Conservation (phyloP, 37 sponge, comb jelly and placozoan species). For the Spongia lamella region DNA sequence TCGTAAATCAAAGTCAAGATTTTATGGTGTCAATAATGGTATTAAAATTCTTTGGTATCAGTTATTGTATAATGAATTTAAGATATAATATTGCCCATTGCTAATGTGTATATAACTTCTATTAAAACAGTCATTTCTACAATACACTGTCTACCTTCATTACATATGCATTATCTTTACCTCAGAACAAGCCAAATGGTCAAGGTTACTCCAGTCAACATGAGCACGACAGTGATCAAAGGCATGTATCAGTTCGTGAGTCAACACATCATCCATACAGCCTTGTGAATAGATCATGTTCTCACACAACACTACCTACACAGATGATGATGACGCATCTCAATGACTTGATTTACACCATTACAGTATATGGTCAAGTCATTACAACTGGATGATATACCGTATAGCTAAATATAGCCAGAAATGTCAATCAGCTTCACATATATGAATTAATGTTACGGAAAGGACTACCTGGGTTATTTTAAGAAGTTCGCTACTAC, state of each 20-base stretch:
- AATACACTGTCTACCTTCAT: no score
- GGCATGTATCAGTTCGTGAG: constrained; percentile 92
- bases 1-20: no score
- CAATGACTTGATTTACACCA: not conserved
- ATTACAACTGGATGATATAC: not conserved
- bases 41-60: no score
- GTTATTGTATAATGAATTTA: no score
- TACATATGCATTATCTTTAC: no score
- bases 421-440: not conserved
- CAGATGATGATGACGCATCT: not conserved
- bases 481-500: no score
- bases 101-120: no score
- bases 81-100: no score
- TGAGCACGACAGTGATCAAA: constrained; percentile 82
- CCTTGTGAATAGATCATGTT: constrained; percentile 84
- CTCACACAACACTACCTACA: constrained; percentile 88
- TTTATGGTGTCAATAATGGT: no score
- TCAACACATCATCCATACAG: constrained; percentile 78
- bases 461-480: no score
- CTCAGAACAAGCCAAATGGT: constrained; percentile 92
- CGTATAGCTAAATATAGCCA: not conserved
- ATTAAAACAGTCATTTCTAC: no score
- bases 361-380: not conserved
- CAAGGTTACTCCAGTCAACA: constrained; percentile 78
- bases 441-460: not conserved